Conservation (phyloP, 1,140 invertebrate species). For the Bombus terrestris region DNA sequence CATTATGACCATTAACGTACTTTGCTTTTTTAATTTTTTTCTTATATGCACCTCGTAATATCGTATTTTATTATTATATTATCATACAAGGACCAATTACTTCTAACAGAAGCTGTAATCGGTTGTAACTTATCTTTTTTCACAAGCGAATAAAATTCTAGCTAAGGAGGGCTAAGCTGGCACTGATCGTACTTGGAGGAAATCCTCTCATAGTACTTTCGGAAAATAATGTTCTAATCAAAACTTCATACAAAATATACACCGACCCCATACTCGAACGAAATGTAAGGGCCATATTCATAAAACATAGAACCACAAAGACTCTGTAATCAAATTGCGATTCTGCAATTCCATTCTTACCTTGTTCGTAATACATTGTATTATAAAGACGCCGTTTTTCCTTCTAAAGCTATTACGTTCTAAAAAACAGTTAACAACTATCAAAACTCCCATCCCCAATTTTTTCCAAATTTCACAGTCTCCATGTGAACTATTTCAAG, state of each 20-base stretch:
- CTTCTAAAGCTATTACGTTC: neutral
- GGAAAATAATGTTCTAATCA: neutral
- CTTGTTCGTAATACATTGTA: neutral
- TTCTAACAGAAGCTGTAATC: neutral
- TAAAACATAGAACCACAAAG: neutral
- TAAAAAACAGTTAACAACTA: neutral
- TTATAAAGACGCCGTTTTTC: neutral
- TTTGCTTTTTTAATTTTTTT: neutral
- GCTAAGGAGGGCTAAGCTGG: neutral
- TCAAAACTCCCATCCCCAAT: neutral
- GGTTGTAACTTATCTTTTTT: neutral
- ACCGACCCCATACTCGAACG: neutral
- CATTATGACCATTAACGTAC: no score
- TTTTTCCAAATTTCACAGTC: neutral
- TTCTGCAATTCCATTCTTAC: neutral
- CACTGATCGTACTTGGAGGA: neutral
- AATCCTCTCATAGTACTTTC: slow-evolving; percentile 7
- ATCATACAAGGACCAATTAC: neutral
- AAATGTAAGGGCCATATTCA: no score
- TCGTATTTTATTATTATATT: neutral
- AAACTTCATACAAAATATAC: neutral
- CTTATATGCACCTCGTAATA: neutral
- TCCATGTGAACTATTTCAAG: neutral
- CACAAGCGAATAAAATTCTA: neutral
- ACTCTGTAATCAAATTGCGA: neutral